Evolutionary conservation across 2,113 vertebrate genomes (phyloP), one percentile per base, ranked within the genome.

Genomic region (Bagarius yarrelli): DNA sequence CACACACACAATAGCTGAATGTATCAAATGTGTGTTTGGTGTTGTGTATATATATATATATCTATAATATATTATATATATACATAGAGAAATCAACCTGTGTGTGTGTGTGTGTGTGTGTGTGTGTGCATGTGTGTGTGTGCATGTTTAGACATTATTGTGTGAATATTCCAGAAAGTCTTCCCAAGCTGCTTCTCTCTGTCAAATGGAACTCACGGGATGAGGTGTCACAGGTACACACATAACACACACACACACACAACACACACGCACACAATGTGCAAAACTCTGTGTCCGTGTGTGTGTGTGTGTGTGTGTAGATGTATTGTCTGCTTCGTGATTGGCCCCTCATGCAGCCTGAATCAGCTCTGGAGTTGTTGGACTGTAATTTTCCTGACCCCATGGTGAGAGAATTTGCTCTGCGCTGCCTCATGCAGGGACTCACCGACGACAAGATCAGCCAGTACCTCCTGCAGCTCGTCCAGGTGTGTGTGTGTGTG

Each of bases 121-220:
- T 73, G 70, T 74, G 52, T 75, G 32, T 59, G 74, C 61, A 56
- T 60, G 55, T 60, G 53, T 59, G 52, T 74, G 55, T 79, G 50
- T 56, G 47, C 69, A 23, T 80, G 59, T 67, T 18, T 85, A 94
- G 94, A 80, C 93, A 94, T 87, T 94, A 93, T 88, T 94, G 93
- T 82, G 89, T 93, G 16, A 94, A 93, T 82, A 92, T 94, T 23
- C 93, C 94, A 1, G 94, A 94, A 86, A 92, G 91, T 64, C 89
- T 92, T 15, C 89, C 90, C n/a, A 92, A 91, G 56, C 79, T 92
- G 19, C 84, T 92, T 60, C 88, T 91, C 18, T 87, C 91, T 3
- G 91, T 92, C 56, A 92, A 92, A 76, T 92, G 91, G 91, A 91
- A 91, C 69, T 91, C 89, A 0, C 80, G 91, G 44, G 91, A 88